Percentiles rank a stretch among this genome's conserved stretches.
phyloP scores from a whole-genome alignment of 2,888 invertebrate genomes.

The Lepidocyrtinus sp. region DNA sequence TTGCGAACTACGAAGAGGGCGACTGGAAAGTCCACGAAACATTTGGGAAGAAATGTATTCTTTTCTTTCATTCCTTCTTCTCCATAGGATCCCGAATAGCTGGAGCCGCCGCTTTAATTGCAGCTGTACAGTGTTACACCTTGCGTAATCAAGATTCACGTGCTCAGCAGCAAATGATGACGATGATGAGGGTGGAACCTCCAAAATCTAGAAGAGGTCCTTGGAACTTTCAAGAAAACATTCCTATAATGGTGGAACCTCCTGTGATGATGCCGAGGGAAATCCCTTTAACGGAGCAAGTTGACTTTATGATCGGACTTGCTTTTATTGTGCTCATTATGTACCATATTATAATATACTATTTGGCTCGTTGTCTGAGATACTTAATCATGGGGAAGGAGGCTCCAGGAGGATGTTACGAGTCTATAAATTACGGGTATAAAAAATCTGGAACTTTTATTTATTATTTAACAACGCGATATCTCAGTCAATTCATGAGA shows the following conservation, averaged over 20 bases:
- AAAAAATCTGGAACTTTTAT: too few species aligned
- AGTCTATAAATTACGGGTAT: slow-evolving; percentile 66
- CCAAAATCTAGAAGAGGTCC: not conserved
- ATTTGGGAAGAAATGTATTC: slow-evolving; percentile 62
- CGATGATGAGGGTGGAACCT: not conserved
- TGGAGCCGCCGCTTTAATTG: slow-evolving; percentile 60
- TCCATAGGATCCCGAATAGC: slow-evolving; percentile 66
- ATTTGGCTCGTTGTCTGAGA: slow-evolving; percentile 58
- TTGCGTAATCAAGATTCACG: not conserved
- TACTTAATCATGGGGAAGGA: slow-evolving; percentile 43
- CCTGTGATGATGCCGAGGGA: not conserved
- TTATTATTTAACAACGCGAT: too few species aligned
- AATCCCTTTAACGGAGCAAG: slow-evolving; percentile 2
- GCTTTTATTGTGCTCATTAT: slow-evolving; percentile 39
- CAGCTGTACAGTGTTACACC: slow-evolving; percentile 20
- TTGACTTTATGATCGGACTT: slow-evolving; percentile 34
- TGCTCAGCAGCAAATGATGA: not conserved
- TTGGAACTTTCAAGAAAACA: not conserved
- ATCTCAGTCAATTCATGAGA: too few species aligned
- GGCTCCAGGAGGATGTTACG: slow-evolving; percentile 66
- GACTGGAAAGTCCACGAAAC: slow-evolving; percentile 64
- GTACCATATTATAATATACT: slow-evolving; percentile 54
- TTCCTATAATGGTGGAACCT: not conserved
- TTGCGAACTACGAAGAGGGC: slow-evolving; percentile 52
- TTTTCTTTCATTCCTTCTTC: slow-evolving; percentile 65